These are phyloP conservation scores for Iphiclides podalirius DNA, from an alignment of 2,888 invertebrate species.

Conservation along the genomic window DNA sequence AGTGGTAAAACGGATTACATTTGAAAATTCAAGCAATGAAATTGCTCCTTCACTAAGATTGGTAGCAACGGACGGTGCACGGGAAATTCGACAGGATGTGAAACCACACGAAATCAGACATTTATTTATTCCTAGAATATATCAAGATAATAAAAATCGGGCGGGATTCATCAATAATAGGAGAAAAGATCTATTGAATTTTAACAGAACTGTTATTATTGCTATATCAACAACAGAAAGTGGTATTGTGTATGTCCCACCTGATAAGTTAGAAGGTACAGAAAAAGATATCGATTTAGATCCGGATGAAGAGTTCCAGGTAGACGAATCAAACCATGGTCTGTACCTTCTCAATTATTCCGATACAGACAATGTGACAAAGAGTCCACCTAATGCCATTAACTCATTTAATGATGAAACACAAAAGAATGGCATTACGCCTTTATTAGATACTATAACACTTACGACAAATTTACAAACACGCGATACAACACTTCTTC, in stretches of 20 bases:
- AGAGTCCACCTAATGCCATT: constrained; percentile 43
- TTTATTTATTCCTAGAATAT: constrained; percentile 62
- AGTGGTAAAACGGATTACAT: constrained; percentile 61
- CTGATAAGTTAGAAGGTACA: constrained; percentile 66
- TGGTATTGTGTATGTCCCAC: constrained; percentile 66
- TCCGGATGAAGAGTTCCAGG: constrained; percentile 77
- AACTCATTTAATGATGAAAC: constrained; percentile 41
- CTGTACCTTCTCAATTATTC: constrained; percentile 74
- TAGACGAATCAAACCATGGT: constrained; percentile 77
- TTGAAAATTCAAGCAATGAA: constrained; percentile 64
- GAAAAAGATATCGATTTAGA: constrained; percentile 71
- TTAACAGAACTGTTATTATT: constrained; percentile 43
- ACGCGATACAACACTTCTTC: constrained; percentile 34
- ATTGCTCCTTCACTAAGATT: constrained; percentile 52
- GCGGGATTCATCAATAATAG: constrained; percentile 65
- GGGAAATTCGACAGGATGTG: constrained; percentile 61
- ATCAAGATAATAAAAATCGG: constrained; percentile 63
- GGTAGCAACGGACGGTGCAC: constrained; percentile 59
- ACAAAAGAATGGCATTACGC: constrained; percentile 39
- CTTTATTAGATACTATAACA: constrained; percentile 37
- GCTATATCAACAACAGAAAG: constrained; percentile 55
- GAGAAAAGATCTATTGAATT: constrained; percentile 48
- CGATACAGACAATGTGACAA: constrained; percentile 65
- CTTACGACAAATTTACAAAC: constrained; percentile 31
- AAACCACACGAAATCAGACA: constrained; percentile 72